Evolutionary conservation across 1,140 invertebrate genomes (phyloP).

Genomic region (Elymnias hypermnestra): DNA sequence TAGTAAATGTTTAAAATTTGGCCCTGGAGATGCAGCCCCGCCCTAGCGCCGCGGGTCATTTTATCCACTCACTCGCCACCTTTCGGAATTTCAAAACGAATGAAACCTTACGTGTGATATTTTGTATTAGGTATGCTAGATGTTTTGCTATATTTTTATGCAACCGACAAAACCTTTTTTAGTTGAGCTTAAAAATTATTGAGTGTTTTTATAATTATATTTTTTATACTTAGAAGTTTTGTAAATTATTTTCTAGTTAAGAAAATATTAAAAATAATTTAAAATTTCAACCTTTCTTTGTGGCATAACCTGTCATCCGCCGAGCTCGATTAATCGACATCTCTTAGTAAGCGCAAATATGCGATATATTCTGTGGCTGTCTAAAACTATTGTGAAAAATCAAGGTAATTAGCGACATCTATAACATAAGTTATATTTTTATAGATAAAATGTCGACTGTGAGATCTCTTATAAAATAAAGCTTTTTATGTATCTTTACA

Average conservation of each 20-base stretch:
- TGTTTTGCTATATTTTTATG: constrained; percentile 53
- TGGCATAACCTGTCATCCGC: not conserved
- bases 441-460: constrained; percentile 46
- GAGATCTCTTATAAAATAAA: constrained; percentile 44
- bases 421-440: constrained; percentile 65
- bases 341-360: constrained; percentile 17
- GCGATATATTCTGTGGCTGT: constrained; percentile 42
- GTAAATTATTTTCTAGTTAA: constrained; percentile 69
- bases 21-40: constrained; percentile 48
- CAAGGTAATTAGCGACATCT: constrained; percentile 37
- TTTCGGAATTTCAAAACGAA: constrained; percentile 34
- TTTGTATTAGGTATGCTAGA: constrained; percentile 66
- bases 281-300: not conserved
- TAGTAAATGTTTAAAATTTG: constrained; percentile 74
- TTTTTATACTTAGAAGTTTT: constrained; percentile 72
- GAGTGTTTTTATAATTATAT: constrained; percentile 60
- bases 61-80: constrained; percentile 18
- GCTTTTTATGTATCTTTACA: constrained; percentile 64
- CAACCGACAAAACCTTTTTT: constrained; percentile 52
- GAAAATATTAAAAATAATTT: constrained; percentile 33
- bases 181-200: constrained; percentile 50
- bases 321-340: constrained; percentile 7
- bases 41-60: constrained; percentile 30
- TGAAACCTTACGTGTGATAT: constrained; percentile 66
- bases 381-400: constrained; percentile 18